Percentiles rank a stretch among this genome's conserved stretches.
Conservation (phyloP, 1,140 invertebrate species). For the Papilio helenus region DNA sequence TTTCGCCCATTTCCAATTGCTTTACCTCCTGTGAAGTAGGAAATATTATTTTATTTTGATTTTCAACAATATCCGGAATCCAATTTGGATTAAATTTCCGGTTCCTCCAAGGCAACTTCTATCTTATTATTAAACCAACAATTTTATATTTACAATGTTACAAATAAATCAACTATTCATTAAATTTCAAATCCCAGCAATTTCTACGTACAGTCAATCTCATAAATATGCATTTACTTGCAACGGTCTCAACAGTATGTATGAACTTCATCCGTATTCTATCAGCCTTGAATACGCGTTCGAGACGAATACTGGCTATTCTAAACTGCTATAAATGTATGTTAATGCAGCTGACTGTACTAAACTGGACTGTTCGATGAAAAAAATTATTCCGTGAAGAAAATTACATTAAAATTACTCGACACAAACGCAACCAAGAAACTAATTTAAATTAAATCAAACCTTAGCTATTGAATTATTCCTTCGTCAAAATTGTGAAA, state of each 20-base stretch:
- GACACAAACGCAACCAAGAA: background rate
- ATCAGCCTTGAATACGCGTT: too few relatives aligned
- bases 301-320: too few relatives aligned
- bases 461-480: conserved; percentile 2
- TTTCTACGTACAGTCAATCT: background rate
- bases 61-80: background rate
- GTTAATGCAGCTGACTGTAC: too few relatives aligned
- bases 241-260: too few relatives aligned
- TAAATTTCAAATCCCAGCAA: background rate
- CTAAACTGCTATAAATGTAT: too few relatives aligned
- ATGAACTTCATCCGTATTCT: too few relatives aligned
- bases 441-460: background rate
- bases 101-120: background rate
- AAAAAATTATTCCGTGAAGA: too few relatives aligned
- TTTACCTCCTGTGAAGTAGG: background rate
- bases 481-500: conserved; percentile 1
- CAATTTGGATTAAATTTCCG: background rate
- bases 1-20: too few relatives aligned
- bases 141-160: background rate
- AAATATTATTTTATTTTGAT: background rate
- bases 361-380: too few relatives aligned
- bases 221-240: too few relatives aligned
- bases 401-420: background rate
- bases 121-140: background rate
- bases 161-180: background rate